These are phyloP conservation scores for Saccopteryx leptura DNA, from an alignment of 2,113 vertebrate species.

Conservation along the genomic window DNA sequence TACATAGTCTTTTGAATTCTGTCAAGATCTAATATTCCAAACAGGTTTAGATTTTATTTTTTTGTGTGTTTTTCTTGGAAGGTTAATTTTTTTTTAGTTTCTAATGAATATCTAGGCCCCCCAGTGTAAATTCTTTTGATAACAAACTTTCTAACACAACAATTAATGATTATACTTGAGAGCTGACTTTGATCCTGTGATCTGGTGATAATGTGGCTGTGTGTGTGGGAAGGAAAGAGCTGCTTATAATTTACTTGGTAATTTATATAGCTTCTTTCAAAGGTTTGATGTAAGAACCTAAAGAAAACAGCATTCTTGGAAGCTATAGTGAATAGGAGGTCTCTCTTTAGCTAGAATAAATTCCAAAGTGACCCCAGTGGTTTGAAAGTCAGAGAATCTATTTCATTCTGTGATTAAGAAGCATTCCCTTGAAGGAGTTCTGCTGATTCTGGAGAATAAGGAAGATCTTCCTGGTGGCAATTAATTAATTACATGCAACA, in stretches of 20 bases:
- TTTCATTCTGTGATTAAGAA: constrained; percentile 79
- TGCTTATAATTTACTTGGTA: constrained; percentile 77
- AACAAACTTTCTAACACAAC: constrained; percentile 67
- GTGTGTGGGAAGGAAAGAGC: constrained; percentile 7
- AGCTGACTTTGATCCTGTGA: constrained; percentile 74
- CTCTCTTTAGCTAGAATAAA: constrained; percentile 71
- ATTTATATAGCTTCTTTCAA: constrained; percentile 78
- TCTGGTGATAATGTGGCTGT: constrained; percentile 66
- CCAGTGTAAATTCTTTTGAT: constrained; percentile 69
- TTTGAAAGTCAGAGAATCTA: constrained; percentile 63
- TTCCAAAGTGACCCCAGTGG: constrained; percentile 61
- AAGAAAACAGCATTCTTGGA: constrained; percentile 70
- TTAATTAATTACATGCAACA: constrained; percentile 71
- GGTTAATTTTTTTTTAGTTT: constrained; percentile 61
- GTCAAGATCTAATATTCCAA: constrained; percentile 65
- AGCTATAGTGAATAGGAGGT: constrained; percentile 78
- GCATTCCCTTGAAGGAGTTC: constrained; percentile 60
- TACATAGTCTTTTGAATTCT: constrained; percentile 72
- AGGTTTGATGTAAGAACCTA: constrained; percentile 75
- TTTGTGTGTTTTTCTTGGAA: too few species aligned
- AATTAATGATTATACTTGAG: constrained; percentile 58
- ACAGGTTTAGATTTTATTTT: constrained; percentile 6
- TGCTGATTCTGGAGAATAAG: constrained; percentile 76
- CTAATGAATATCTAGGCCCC: constrained; percentile 56
- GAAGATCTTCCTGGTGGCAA: constrained; percentile 71